Evolutionary conservation across 1,140 invertebrate species (phyloP).

Genomic region (Physella acuta): DNA sequence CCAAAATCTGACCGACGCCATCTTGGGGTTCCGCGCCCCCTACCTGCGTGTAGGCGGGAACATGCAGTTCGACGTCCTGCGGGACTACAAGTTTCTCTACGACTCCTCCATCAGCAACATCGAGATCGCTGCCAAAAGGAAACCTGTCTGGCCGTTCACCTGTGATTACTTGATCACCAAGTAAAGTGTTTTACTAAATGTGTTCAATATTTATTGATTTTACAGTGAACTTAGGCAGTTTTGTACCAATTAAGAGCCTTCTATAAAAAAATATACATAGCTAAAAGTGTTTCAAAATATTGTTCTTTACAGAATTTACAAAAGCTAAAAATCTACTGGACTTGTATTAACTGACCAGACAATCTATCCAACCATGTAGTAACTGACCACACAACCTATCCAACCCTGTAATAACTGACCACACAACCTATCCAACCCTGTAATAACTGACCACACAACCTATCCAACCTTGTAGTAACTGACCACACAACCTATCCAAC

Average conservation of each 20-base stretch:
- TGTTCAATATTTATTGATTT: neutral
- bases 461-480: too few species aligned
- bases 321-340: neutral
- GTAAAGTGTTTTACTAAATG: neutral
- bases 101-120: conserved; percentile 7
- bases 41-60: conserved; percentile 1
- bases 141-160: conserved; percentile 10
- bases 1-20: neutral
- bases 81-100: conserved; percentile 3
- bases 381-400: too few species aligned
- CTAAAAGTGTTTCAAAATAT: neutral
- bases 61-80: conserved; percentile 7
- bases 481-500: too few species aligned
- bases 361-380: too few species aligned
- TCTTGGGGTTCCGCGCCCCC: conserved; percentile 11
- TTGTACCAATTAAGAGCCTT: neutral
- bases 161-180: neutral
- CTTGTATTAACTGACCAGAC: too few species aligned
- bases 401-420: too few species aligned
- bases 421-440: too few species aligned
- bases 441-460: too few species aligned
- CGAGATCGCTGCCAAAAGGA: neutral
- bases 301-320: neutral
- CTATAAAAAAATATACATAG: neutral
- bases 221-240: neutral